phyloP scores from a whole-genome alignment of 2,797 vertebrate genomes.

The Florisuga fusca region DNA sequence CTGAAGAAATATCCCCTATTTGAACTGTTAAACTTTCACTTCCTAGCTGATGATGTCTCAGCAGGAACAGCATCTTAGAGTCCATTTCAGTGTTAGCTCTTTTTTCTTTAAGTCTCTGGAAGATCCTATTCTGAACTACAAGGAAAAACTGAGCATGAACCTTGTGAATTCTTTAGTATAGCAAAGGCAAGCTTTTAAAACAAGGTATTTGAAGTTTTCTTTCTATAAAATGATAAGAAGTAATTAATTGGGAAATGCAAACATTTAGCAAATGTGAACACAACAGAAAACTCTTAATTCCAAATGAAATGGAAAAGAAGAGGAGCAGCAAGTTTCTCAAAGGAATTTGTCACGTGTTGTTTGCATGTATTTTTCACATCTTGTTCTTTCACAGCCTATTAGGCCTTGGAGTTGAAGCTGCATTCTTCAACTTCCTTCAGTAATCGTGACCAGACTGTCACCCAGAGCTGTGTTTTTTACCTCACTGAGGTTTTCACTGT shows the following conservation, averaged over 20 bases:
- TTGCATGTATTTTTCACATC: slow-evolving; percentile 19
- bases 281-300: background rate
- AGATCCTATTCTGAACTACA: background rate
- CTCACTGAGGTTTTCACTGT: background rate
- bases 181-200: background rate
- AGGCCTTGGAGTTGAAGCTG: background rate
- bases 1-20: slow-evolving; percentile 23
- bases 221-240: background rate
- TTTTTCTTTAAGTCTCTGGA: background rate
- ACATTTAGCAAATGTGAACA: background rate
- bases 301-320: slow-evolving; percentile 2
- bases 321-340: background rate
- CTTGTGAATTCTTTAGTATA: background rate
- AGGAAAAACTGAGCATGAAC: background rate
- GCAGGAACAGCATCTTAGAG: background rate
- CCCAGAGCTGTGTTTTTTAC: background rate
- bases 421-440: slow-evolving; percentile 18
- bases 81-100: background rate
- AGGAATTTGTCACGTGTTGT: slow-evolving; percentile 29
- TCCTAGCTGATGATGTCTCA: background rate
- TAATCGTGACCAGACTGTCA: background rate
- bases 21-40: slow-evolving; percentile 50
- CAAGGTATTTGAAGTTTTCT: background rate
- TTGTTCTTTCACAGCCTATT: slow-evolving; percentile 47
- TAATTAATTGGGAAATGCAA: background rate